Percentiles rank a stretch among this genome's conserved stretches.
phyloP scores from a whole-genome alignment of 2,797 vertebrate genomes.

The Eulemur rubriventer region DNA sequence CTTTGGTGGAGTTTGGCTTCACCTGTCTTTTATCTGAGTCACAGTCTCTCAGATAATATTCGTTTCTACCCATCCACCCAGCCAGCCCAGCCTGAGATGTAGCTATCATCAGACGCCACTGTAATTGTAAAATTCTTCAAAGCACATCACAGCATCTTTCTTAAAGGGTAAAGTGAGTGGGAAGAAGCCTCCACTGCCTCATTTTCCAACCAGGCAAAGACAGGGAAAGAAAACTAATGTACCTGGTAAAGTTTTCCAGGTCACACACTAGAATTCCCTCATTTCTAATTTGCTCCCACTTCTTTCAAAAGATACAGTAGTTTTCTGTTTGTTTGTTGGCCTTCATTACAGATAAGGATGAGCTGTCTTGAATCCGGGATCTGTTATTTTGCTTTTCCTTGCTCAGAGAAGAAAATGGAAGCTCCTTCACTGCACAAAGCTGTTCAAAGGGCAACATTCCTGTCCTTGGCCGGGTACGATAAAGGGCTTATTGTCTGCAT shows the following conservation, averaged over 20 bases:
- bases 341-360: not conserved
- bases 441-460: not conserved
- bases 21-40: not conserved
- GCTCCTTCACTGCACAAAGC: not conserved
- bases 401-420: not conserved
- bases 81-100: not conserved
- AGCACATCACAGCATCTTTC: not conserved
- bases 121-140: not conserved
- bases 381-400: not conserved
- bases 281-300: not conserved
- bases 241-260: not conserved
- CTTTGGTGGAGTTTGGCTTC: not conserved
- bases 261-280: not conserved
- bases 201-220: not conserved
- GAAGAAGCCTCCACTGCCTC: not conserved
- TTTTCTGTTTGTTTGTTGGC: not conserved
- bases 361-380: not conserved
- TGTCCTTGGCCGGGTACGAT: not conserved
- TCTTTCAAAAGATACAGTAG: not conserved
- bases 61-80: not conserved
- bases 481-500: not conserved
- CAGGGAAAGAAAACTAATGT: not conserved
- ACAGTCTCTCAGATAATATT: not conserved
- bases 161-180: not conserved
- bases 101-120: not conserved